Conservation (phyloP, 2,797 vertebrate genomes). For the Parotocinclus haroldoi region DNA sequence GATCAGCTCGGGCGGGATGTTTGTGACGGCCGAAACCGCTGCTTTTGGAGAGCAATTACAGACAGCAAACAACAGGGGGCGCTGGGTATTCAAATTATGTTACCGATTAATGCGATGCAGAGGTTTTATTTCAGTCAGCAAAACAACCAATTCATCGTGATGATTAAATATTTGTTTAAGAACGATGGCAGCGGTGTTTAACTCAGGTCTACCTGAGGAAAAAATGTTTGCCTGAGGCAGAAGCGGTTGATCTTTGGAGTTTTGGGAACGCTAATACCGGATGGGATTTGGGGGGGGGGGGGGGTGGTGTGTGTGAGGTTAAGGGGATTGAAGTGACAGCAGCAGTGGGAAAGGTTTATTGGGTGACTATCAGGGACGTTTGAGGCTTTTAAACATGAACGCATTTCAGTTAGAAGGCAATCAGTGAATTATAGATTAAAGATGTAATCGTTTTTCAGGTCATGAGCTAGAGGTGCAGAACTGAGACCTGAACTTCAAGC, state of each 20-base stretch:
- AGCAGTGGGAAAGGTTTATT: background rate
- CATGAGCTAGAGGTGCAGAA: background rate
- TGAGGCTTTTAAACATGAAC: background rate
- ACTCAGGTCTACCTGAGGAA: too few species aligned
- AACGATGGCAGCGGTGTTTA: too few species aligned
- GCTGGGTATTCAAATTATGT: slow-evolving; percentile 38
- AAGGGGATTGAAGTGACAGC: background rate
- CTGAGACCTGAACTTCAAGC: background rate
- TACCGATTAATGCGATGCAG: background rate
- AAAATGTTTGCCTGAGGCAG: too few species aligned
- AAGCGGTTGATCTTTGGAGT: too few species aligned
- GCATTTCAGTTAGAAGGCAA: too few species aligned
- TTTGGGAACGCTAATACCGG: background rate
- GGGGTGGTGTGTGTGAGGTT: slow-evolving; percentile 1
- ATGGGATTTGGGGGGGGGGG: background rate
- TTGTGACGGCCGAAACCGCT: too few species aligned
- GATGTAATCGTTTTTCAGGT: too few species aligned
- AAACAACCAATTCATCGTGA: too few species aligned
- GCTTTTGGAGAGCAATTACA: background rate
- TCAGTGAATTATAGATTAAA: too few species aligned
- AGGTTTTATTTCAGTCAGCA: too few species aligned
- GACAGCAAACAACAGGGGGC: slow-evolving; percentile 42
- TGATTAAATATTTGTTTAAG: too few species aligned
- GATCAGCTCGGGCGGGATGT: too few species aligned
- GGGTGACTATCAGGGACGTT: background rate